A percentile compares a stretch with the other conserved stretches of the same genome.
Evolutionary conservation across 2,113 vertebrate species (phyloP).

Genomic region (Misgurnus mizolepis): DNA sequence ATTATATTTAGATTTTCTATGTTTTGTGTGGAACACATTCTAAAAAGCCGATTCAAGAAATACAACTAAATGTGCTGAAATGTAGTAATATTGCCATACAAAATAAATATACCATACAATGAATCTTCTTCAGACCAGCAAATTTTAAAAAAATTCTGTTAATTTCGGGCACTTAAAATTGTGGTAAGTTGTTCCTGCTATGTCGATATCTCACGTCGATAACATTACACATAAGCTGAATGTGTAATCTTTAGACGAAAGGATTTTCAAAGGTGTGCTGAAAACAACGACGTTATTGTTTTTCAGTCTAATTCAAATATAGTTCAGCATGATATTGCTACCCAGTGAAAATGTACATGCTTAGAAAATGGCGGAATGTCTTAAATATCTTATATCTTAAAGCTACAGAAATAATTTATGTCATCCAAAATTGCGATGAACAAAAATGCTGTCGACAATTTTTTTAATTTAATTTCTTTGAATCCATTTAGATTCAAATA

Average conservation of each 20-base stretch:
- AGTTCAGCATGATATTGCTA: constrained; percentile 23
- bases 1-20: no score
- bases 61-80: no score
- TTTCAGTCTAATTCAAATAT: constrained; percentile 63
- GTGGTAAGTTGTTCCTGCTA: neutral
- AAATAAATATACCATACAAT: neutral
- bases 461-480: no score
- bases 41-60: neutral
- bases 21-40: neutral
- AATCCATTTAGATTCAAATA: no score
- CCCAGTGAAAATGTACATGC: constrained; percentile 34
- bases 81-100: no score
- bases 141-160: neutral
- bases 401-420: neutral
- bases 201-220: neutral
- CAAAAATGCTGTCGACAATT: no score
- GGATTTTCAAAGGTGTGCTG: constrained; percentile 44
- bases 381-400: neutral
- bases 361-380: constrained; percentile 61
- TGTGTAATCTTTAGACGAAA: constrained; percentile 35
- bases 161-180: neutral
- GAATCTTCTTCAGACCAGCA: neutral
- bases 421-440: no score
- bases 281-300: constrained; percentile 59
- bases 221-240: constrained; percentile 38